Percentiles rank a stretch among this genome's conserved stretches.
Evolutionary conservation across 2,888 invertebrate species (phyloP).

Genomic region (Pseudanteris insignis): DNA sequence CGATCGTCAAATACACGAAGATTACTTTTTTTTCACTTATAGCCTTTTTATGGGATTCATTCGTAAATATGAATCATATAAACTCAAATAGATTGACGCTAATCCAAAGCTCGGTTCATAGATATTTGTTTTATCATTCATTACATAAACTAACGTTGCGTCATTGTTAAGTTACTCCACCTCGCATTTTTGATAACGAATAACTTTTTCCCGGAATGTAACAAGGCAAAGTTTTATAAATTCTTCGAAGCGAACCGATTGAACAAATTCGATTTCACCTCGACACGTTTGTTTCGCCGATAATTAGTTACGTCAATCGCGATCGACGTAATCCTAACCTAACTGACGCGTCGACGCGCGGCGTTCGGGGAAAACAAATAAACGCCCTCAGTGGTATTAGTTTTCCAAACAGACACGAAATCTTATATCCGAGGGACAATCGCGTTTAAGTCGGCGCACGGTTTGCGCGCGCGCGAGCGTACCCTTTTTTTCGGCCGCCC

Average conservation of each 20-base stretch:
- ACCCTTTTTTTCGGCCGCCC: conserved; percentile 57
- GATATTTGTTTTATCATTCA: no score
- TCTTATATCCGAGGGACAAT: conserved; percentile 26
- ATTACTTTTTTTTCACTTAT: conserved; percentile 10
- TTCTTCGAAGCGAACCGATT: no score
- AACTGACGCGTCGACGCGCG: background rate
- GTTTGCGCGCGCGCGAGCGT: conserved; percentile 21
- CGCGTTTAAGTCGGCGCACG: conserved; percentile 10
- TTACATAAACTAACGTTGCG: no score
- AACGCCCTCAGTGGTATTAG: conserved; percentile 9
- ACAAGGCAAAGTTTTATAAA: no score
- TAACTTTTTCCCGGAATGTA: no score
- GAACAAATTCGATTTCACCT: background rate
- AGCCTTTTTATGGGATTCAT: no score
- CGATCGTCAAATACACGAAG: conserved; percentile 4
- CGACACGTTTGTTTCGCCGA: background rate
- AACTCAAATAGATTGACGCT: no score
- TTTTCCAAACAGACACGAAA: conserved; percentile 26
- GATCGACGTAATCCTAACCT: conserved; percentile 5
- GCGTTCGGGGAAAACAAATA: conserved; percentile 22
- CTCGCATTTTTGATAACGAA: no score
- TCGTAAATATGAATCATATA: no score
- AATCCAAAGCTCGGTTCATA: no score
- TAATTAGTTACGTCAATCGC: background rate
- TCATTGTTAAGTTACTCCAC: no score